These are phyloP conservation scores for Boloria selene DNA, from an alignment of 2,888 invertebrate species.

Conservation along the genomic window DNA sequence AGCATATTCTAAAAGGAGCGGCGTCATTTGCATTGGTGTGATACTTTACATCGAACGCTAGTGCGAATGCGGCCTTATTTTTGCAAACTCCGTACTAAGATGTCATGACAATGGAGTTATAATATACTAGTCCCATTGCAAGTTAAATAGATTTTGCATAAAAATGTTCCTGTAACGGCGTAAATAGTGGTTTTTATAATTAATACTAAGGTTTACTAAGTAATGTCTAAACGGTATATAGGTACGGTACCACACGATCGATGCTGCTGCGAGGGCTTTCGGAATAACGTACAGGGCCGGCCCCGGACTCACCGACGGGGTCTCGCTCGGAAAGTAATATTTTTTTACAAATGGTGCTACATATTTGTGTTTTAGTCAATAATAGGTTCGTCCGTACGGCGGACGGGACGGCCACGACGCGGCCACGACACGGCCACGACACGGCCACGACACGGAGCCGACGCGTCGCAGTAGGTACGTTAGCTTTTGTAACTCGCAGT, in stretches of 20 bases:
- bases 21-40: constrained; percentile 73
- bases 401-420: constrained; percentile 46
- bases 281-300: constrained; percentile 9
- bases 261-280: constrained; percentile 24
- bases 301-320: constrained; percentile 30
- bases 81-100: constrained; percentile 54
- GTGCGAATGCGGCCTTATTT: constrained; percentile 75
- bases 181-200: constrained; percentile 72
- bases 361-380: constrained; percentile 76
- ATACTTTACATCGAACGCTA: constrained; percentile 71
- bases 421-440: constrained; percentile 35
- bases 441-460: neutral
- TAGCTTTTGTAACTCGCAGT: constrained; percentile 62
- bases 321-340: constrained; percentile 63
- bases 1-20: constrained; percentile 72
- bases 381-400: constrained; percentile 64
- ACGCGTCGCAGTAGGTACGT: constrained; percentile 50
- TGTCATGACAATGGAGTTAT: constrained; percentile 59
- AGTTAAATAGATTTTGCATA: constrained; percentile 77
- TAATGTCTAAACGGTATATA: constrained; percentile 54
- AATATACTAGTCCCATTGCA: constrained; percentile 80
- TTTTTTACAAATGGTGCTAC: constrained; percentile 82
- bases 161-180: constrained; percentile 79
- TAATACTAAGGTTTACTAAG: constrained; percentile 66
- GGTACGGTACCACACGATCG: constrained; percentile 43